These are phyloP conservation scores for Choristoneura fumiferana DNA, from an alignment of 1,140 invertebrate species.

Conservation along the genomic window DNA sequence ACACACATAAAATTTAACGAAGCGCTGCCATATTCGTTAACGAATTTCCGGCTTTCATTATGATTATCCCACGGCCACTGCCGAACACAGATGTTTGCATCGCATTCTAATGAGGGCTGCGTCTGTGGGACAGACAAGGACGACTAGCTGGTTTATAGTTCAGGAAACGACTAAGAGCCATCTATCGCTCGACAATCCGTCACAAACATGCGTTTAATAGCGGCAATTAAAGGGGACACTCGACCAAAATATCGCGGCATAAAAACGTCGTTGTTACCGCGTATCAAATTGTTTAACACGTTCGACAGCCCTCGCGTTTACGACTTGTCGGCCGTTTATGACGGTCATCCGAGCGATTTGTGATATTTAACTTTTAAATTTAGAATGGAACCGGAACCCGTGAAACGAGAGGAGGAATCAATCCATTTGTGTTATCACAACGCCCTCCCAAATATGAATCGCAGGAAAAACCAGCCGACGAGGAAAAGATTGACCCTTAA, in stretches of 20 bases:
- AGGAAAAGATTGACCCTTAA: constrained; percentile 10
- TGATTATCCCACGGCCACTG: constrained; percentile 35
- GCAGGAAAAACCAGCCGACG: neutral
- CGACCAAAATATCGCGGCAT: constrained; percentile 67
- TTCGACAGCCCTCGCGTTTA: constrained; percentile 44
- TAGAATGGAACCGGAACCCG: neutral
- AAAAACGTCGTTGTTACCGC: constrained; percentile 57
- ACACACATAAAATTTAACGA: constrained; percentile 71
- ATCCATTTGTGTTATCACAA: neutral
- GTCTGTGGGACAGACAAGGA: constrained; percentile 33
- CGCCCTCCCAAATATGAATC: neutral
- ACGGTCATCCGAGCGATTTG: constrained; percentile 40
- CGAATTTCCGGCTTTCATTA: constrained; percentile 67
- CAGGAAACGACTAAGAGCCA: constrained; percentile 31
- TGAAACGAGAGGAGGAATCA: neutral
- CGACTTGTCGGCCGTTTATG: constrained; percentile 48
- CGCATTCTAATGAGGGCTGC: constrained; percentile 31
- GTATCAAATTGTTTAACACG: constrained; percentile 68
- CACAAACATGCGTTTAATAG: constrained; percentile 64
- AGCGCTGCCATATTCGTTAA: constrained; percentile 67
- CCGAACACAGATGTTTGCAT: constrained; percentile 25
- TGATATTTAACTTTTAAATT: constrained; percentile 23
- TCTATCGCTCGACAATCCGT: constrained; percentile 58
- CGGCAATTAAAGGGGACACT: constrained; percentile 67
- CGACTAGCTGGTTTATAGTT: neutral